Percentiles rank a stretch among this genome's conserved stretches.
These are phyloP conservation scores for Ceratothoa steindachneri DNA, from an alignment of 2,888 invertebrate genomes.

Conservation along the genomic window DNA sequence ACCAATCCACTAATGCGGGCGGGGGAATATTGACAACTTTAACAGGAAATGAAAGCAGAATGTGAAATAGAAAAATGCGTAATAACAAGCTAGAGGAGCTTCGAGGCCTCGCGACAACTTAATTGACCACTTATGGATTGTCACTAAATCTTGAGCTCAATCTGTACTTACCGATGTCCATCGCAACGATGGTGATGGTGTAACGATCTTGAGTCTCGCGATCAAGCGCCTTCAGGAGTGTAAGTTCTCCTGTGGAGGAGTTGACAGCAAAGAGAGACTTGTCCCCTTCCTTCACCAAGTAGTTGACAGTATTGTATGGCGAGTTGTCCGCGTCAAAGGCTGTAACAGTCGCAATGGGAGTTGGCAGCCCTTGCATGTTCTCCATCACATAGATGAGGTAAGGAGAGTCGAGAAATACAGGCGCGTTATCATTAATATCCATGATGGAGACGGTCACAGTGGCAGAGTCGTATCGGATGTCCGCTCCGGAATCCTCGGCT, in stretches of 20 bases:
- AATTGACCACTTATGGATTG: too few relatives aligned
- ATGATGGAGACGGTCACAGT: conserved; percentile 73
- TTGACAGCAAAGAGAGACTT: conserved; percentile 79
- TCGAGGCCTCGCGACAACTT: too few relatives aligned
- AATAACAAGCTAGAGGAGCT: too few relatives aligned
- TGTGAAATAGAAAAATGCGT: too few relatives aligned
- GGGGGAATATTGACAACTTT: too few relatives aligned
- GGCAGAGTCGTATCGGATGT: conserved; percentile 65
- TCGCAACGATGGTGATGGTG: conserved; percentile 78
- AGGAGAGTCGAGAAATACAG: conserved; percentile 89
- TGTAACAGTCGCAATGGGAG: conserved; percentile 62
- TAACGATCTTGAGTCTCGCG: conserved; percentile 79
- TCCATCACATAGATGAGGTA: conserved; percentile 91
- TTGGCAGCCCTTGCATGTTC: conserved; percentile 70
- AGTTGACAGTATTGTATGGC: conserved; percentile 83
- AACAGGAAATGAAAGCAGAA: too few relatives aligned
- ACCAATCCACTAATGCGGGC: too few relatives aligned
- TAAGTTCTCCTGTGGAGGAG: conserved; percentile 85
- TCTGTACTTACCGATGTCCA: conserved; percentile 80
- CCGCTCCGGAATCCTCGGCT: conserved; percentile 81
- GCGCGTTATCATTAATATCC: conserved; percentile 86
- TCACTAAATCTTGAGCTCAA: too few relatives aligned
- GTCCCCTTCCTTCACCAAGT: conserved; percentile 89
- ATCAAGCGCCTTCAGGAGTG: conserved; percentile 74
- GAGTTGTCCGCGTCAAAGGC: conserved; percentile 88